Evolutionary conservation across 2,888 invertebrate genomes (phyloP).

Genomic region (Hydrotaea diabolus): DNA sequence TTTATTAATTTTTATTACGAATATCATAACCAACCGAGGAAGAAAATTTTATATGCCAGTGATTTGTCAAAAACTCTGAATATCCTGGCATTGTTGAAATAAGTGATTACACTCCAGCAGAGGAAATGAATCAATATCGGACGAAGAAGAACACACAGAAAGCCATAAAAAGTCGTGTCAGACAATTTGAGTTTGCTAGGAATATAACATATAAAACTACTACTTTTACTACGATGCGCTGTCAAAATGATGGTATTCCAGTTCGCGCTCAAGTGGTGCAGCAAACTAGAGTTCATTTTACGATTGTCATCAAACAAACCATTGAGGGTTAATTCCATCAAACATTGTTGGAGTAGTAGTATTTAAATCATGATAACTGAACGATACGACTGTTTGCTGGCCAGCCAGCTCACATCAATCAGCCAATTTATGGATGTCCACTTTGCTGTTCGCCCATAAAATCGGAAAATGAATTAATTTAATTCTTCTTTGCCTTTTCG

Average conservation of each 20-base stretch:
- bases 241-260: neutral
- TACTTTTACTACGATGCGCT: too few relatives aligned
- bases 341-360: neutral
- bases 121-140: neutral
- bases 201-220: neutral
- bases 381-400: neutral
- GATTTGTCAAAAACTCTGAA: neutral
- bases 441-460: constrained; percentile 42
- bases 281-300: constrained; percentile 52
- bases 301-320: constrained; percentile 55
- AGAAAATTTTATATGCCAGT: neutral
- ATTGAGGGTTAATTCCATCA: constrained; percentile 50
- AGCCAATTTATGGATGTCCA: constrained; percentile 9
- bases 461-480: constrained; percentile 58
- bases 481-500: constrained; percentile 20
- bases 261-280: neutral
- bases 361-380: constrained; percentile 3
- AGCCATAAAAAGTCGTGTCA: constrained; percentile 35
- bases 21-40: constrained; percentile 33
- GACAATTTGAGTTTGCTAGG: constrained; percentile 1
- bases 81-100: too few relatives aligned
- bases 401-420: neutral
- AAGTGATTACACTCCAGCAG: neutral
- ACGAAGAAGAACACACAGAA: neutral
- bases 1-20: constrained; percentile 69